These are phyloP conservation scores for Ophioderma brevispina DNA, from an alignment of 35 echinoderm and acorn worm genomes.

Conservation along the genomic window DNA sequence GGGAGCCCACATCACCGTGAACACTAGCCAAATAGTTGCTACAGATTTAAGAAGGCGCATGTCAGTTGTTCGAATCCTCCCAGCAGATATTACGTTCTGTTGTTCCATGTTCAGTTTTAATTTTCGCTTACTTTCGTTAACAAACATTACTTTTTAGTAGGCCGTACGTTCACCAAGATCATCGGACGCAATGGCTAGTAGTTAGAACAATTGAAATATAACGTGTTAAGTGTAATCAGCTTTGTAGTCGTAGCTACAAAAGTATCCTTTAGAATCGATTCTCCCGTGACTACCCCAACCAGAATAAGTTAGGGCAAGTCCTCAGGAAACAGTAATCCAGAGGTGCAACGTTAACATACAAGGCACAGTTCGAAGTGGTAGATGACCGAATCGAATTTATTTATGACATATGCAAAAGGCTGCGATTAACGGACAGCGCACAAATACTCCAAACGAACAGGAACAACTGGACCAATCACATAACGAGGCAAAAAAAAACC, in stretches of 20 bases:
- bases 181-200: background rate
- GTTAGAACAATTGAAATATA: background rate
- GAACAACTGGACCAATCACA: background rate
- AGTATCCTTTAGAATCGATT: background rate
- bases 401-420: background rate
- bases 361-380: background rate
- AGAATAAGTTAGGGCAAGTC: background rate
- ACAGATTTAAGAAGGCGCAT: constrained; percentile 54
- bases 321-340: background rate
- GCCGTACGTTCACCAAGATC: background rate
- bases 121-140: background rate
- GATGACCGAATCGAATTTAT: background rate
- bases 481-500: background rate
- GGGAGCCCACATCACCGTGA: constrained; percentile 82
- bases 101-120: background rate
- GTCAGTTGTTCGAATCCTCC: constrained; percentile 13
- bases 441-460: background rate
- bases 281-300: background rate
- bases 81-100: too few relatives aligned
- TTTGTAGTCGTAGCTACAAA: background rate
- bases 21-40: constrained; percentile 67
- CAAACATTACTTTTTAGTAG: background rate
- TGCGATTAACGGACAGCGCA: background rate
- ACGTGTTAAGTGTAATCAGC: background rate
- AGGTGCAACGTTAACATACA: background rate